A percentile compares a stretch with the other conserved stretches of the same genome.
Conservation (phyloP, 2,888 invertebrate genomes). For the Andrena minutula region DNA sequence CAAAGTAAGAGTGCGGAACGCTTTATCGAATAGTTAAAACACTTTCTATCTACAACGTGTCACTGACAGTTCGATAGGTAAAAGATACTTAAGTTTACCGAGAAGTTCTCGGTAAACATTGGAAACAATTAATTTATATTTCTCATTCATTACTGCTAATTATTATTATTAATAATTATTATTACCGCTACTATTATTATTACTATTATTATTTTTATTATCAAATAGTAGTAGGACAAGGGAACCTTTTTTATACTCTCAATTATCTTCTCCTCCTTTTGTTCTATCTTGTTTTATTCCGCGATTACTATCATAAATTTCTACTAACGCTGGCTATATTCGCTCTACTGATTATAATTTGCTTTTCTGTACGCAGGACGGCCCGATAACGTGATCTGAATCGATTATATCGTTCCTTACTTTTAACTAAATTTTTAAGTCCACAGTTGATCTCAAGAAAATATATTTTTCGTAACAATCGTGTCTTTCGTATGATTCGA, state of each 20-base stretch:
- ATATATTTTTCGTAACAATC: slow-evolving; percentile 60
- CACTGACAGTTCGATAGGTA: slow-evolving; percentile 62
- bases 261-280: slow-evolving; percentile 63
- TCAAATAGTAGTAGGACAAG: slow-evolving; percentile 65
- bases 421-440: slow-evolving; percentile 48
- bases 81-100: slow-evolving; percentile 67
- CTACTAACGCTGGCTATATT: slow-evolving; percentile 48
- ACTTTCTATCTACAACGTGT: slow-evolving; percentile 77
- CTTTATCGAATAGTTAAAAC: slow-evolving; percentile 80
- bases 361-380: slow-evolving; percentile 58
- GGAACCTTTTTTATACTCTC: slow-evolving; percentile 72
- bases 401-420: slow-evolving; percentile 52
- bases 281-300: slow-evolving; percentile 59
- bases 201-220: slow-evolving; percentile 45
- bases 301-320: slow-evolving; percentile 31
- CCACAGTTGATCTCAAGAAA: slow-evolving; percentile 69
- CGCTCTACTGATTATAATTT: slow-evolving; percentile 52
- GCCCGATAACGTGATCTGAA: slow-evolving; percentile 61
- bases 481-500: slow-evolving; percentile 52
- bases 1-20: slow-evolving; percentile 82
- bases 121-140: slow-evolving; percentile 73
- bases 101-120: slow-evolving; percentile 52
- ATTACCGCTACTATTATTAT: slow-evolving; percentile 38
- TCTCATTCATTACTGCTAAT: slow-evolving; percentile 59
- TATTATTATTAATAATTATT: slow-evolving; percentile 49